phyloP scores from a whole-genome alignment of 23 tunicate genomes.

The Botrylloides violaceus region DNA sequence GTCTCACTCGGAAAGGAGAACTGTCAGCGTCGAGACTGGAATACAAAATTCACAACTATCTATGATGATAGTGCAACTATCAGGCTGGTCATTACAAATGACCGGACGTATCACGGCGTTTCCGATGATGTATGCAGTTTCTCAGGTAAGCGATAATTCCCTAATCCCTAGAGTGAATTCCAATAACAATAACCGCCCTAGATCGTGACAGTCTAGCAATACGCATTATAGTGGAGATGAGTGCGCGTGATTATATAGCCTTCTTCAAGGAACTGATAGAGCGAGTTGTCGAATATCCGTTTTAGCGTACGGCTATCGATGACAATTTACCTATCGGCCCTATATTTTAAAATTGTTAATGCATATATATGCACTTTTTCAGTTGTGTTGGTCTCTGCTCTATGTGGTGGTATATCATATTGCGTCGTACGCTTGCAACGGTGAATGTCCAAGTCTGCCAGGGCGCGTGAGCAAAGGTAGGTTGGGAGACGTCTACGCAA shows the following conservation, averaged over 20 bases:
- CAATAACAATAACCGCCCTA: no score
- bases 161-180: no score
- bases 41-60: slow-evolving; percentile 65
- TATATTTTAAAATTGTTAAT: no score
- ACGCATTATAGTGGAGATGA: no score
- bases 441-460: not conserved
- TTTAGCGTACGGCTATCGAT: no score
- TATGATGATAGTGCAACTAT: slow-evolving; percentile 36
- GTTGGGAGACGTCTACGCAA: no score
- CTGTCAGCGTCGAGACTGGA: slow-evolving; percentile 55
- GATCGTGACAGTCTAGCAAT: no score
- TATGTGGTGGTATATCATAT: not conserved
- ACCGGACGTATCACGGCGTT: slow-evolving; percentile 40
- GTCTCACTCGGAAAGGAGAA: slow-evolving; percentile 42
- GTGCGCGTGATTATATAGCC: no score
- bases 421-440: not conserved
- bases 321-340: no score
- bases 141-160: slow-evolving; percentile 67
- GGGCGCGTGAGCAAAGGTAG: not conserved
- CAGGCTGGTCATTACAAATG: slow-evolving; percentile 22
- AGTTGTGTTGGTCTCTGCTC: not conserved
- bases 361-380: not conserved
- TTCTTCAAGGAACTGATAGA: no score
- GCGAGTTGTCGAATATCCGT: no score
- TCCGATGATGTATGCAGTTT: slow-evolving; percentile 50